Evolutionary conservation across 2,113 vertebrate species (phyloP), one percentile per base, ranked within the genome.

Genomic region (Caranx ignobilis): DNA sequence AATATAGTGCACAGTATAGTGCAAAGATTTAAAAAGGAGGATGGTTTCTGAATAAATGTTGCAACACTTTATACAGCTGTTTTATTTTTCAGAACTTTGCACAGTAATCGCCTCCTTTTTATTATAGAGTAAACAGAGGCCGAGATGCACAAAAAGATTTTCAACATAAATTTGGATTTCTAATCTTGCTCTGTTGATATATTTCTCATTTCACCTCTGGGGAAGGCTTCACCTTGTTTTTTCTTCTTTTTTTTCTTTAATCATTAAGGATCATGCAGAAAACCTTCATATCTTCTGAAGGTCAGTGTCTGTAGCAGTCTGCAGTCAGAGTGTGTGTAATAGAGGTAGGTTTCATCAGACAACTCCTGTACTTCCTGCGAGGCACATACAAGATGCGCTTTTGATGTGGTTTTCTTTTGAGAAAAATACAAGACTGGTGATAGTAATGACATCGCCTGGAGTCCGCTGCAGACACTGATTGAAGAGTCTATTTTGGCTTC

Each of bases 381-480:
- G 90, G 83, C 89, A 89, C 81, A 87, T 77, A 83, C 80, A 79
- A 79, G 83, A 87, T 88, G 70, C 69, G 75, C 83, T 85, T 91
- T 90, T 92, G 84, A 91, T 88, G 89, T 89, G 84, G 16, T 83
- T 86, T 89, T 87, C 85, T 91, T 89, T 85, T 81, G 78, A 89
- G 84, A 88, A 85, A 89, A 91, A 88, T 77, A 86, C 83, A 91
- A 85, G 88, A 57, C 70, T 76, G 73, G 81, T 77, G 84, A 81
- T 90, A 79, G 89, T 91, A 85, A 89, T 92, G 87, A 86, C 87
- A 79, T 86, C 26, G 77, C 84, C 90, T 32, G 54, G 85, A 90
- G 90, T 80, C 70, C 34, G 18, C 71, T 62, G 60, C 79, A 80
- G 77, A 88, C 57, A 56, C 79, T 90, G 90, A 94, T 82, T 90